Base-by-base conservation (phyloP, 2,888 invertebrate genomes). In the Cerastoderma edule region DNA sequence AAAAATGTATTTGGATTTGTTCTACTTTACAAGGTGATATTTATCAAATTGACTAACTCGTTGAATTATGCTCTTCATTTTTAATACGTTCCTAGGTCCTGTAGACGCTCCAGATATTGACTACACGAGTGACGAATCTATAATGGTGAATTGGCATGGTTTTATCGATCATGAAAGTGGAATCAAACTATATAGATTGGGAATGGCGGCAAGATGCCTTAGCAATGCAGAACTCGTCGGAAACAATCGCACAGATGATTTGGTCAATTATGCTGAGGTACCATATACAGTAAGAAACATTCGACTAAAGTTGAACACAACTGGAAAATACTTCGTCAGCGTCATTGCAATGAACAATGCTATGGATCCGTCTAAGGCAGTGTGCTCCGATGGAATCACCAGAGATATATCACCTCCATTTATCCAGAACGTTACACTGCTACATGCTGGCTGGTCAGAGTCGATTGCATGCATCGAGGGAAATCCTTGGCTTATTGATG, bases 261-360 rank as follows among this genome's bases (percentile, higher is more conserved):
- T 71, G 33, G 24, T 33, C 5, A 35, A 24, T 30, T 67, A 46
- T 56, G 53, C 22, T n/a, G 72, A 28, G 27, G 28, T 53, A 28
- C 46, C 33, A 5, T 39, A 44, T 5, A 65, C 72, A 24, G 66
- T 54, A 39, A 24, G 35, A 39, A 54, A 44, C 16, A 48, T 66
- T 28, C 16, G 27, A 53, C 4, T 71, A 60, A 27, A 44, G 0
- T 22, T 65, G 1, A 72, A 69, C 16, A 32, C 32, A 24, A 72
- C 70, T 19, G 88, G 87, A 6, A 79, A 77, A 28, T 84, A 76
- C 44, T 80, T 72, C 57, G 64, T 74, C 13, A 82, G 86, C 2
- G 83, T 89, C 28, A 72, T 88, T n/a, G 88, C 89, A 13, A 85
- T 80, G 57, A 89, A 89, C 69, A 76, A 83, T 63, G 89, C 88